A percentile compares a stretch with the other conserved stretches of the same genome.
Evolutionary conservation across 2,888 invertebrate species (phyloP).

Genomic region (Drosophila nigritarsus): DNA sequence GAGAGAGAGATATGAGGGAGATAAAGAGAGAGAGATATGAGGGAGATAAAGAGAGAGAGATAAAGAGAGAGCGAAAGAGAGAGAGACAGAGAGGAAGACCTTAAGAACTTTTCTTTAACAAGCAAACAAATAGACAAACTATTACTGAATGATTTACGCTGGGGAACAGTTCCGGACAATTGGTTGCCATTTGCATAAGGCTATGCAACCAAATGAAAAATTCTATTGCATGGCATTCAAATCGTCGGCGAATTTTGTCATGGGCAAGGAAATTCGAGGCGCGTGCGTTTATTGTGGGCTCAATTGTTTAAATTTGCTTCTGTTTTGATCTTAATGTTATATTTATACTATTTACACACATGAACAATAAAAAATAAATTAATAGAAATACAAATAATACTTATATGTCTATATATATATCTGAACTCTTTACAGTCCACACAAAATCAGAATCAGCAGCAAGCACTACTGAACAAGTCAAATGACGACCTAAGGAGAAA

Average conservation of each 20-base stretch:
- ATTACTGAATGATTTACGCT: neutral
- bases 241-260: slow-evolving; percentile 21
- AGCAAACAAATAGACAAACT: neutral
- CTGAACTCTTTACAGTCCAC: slow-evolving; percentile 78
- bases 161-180: slow-evolving; percentile 6
- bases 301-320: neutral
- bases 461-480: slow-evolving; percentile 84
- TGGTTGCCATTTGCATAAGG: neutral
- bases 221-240: slow-evolving; percentile 38
- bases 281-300: neutral
- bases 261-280: slow-evolving; percentile 25
- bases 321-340: slow-evolving; percentile 6
- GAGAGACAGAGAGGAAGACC: accelerated
- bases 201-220: neutral
- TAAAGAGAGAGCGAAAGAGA: no score
- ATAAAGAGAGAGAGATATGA: accelerated
- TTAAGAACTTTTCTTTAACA: neutral
- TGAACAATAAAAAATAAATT: neutral
- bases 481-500: slow-evolving; percentile 90
- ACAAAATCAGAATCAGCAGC: slow-evolving; percentile 84
- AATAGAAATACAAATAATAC: slow-evolving; percentile 23
- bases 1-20: accelerated
- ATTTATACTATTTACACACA: neutral
- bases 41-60: no score
- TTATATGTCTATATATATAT: slow-evolving; percentile 33